Percentiles rank a stretch among this genome's conserved stretches.
Conservation (phyloP, 2,113 vertebrate species). For the Thalassoma bifasciatum region DNA sequence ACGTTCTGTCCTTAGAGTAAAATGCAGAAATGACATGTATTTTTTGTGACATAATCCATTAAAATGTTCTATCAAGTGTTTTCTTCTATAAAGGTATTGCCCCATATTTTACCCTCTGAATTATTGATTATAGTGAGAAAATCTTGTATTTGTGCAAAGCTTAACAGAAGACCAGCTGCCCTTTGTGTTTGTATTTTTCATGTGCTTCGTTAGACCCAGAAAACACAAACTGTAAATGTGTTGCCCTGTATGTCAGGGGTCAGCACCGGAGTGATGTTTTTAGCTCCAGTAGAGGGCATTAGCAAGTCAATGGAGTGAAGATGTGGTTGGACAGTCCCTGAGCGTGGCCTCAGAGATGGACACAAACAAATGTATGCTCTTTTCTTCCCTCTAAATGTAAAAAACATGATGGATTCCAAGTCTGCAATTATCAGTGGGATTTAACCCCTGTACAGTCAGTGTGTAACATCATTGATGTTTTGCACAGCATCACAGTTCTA, state of each 20-base stretch:
- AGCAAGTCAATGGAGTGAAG: constrained; percentile 35
- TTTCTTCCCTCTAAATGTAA: background rate
- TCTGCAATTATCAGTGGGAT: background rate
- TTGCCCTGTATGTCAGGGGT: constrained; percentile 19
- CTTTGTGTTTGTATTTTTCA: background rate
- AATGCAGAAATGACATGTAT: background rate
- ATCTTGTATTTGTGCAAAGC: constrained; percentile 11
- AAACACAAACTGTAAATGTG: background rate
- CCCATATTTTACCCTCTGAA: background rate
- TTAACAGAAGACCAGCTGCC: background rate
- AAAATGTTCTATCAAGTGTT: background rate
- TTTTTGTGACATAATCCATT: too few species aligned
- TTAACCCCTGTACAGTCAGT: background rate
- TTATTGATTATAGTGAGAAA: background rate
- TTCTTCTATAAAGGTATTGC: background rate
- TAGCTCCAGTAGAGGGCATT: constrained; percentile 42
- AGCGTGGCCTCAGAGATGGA: constrained; percentile 9
- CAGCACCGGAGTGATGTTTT: constrained; percentile 25
- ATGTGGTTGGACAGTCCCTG: constrained; percentile 1
- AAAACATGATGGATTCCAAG: background rate
- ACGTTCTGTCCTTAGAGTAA: background rate
- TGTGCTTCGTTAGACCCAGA: background rate
- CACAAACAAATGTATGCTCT: constrained; percentile 4
- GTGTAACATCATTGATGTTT: background rate
- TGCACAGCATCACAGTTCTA: background rate